Evolutionary conservation across 2,113 vertebrate genomes (phyloP), one percentile per base, ranked within the genome.

Genomic region (Silurus meridionalis): DNA sequence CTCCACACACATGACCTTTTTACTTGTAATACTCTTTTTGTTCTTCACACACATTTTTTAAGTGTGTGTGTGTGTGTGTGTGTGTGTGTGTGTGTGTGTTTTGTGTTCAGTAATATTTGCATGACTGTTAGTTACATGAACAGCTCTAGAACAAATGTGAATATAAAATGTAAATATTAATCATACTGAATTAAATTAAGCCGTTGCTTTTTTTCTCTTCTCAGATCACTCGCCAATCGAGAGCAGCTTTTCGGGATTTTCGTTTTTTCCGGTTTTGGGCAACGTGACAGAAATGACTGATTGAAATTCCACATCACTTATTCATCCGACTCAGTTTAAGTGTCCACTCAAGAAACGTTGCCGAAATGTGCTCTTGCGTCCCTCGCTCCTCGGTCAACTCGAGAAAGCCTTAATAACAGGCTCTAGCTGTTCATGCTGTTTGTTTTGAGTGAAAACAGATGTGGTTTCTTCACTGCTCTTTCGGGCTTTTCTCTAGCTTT

Each of bases 371-470:
- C 90, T 78, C 8, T 89, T 91, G 91, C 37, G 86, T 93, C 88
- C 91, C 92, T 93, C 89, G 85, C 86, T 91, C 91, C 91, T 93
- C 90, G 86, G 88, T 91, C 92, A 91, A 92, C 92, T 92, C 91
- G 91, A 91, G 89, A 94, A 93, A 94, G 92, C 92, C 93, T 92
- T 93, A 94, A 94, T 94, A 94, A 93, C 92, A 92, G 92, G 89
- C 91, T 90, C 79, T 64, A 85, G 92, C 91, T 92, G 91, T 91
- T 83, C 90, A 88, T 87, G 88, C 93, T 94, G 93, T 94, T 95
- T 95, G 94, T 94, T 93, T 94, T 92, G 92, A 95, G 92, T 94
- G 87, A 94, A 95, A 95, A 93, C 95, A 95, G 94, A 95, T 95
- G 94, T 95, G 94, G 91, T 92, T 91, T 91, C 90, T 88, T 89